These are phyloP conservation scores for Sicus ferrugineus DNA, from an alignment of 2,888 invertebrate genomes.

Conservation along the genomic window DNA sequence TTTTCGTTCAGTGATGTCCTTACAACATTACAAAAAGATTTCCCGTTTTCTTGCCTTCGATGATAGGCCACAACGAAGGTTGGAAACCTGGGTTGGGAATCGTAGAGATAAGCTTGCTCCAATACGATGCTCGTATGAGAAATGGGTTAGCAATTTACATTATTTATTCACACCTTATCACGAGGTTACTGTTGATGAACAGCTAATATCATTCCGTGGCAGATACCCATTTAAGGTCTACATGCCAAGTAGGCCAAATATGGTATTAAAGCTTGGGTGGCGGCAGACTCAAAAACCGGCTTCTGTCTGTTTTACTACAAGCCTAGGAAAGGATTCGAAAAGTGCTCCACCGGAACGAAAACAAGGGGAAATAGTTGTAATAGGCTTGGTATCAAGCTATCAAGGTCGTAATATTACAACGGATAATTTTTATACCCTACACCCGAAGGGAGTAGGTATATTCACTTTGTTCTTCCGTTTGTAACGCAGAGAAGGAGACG, in stretches of 20 bases:
- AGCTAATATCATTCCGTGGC: conserved; percentile 26
- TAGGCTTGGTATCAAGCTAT: background rate
- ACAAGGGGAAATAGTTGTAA: background rate
- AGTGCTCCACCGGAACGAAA: background rate
- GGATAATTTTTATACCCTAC: no score
- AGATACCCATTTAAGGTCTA: conserved; percentile 28
- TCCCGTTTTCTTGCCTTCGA: background rate
- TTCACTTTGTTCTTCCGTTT: no score
- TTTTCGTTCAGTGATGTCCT: background rate
- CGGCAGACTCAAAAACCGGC: background rate
- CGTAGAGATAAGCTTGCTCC: background rate
- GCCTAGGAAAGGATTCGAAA: background rate
- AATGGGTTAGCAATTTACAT: background rate
- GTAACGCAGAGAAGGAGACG: no score
- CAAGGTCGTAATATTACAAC: background rate
- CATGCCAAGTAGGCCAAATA: conserved; percentile 27
- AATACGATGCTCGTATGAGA: background rate
- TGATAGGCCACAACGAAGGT: background rate
- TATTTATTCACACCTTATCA: background rate
- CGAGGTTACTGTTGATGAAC: background rate
- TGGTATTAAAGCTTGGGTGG: background rate
- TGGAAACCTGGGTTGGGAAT: background rate
- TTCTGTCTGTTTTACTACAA: background rate
- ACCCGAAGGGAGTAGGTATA: no score
- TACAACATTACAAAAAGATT: background rate